These are phyloP conservation scores for Poicephalus meyeri DNA, from an alignment of 2,113 vertebrate species.

Conservation along the genomic window DNA sequence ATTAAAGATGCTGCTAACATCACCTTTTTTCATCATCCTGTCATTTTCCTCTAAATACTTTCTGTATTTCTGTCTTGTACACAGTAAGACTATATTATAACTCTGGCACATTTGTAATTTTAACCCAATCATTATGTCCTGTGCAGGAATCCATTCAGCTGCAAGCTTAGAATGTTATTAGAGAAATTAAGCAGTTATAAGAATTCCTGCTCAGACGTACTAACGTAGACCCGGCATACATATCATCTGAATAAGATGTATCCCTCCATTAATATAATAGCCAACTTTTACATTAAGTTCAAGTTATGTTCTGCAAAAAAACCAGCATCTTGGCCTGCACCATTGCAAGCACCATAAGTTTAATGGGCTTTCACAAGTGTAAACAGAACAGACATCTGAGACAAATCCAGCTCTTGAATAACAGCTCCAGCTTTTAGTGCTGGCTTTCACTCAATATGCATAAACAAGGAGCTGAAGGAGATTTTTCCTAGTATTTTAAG, in stretches of 20 bases:
- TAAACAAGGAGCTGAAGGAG: background rate
- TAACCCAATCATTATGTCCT: background rate
- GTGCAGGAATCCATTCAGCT: background rate
- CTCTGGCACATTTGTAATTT: background rate
- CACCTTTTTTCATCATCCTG: background rate
- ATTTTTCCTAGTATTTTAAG: background rate
- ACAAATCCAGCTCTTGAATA: conserved; percentile 7
- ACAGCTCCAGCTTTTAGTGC: background rate
- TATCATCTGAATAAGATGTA: background rate
- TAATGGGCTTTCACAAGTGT: background rate
- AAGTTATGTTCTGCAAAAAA: background rate
- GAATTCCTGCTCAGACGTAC: background rate
- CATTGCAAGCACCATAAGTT: background rate
- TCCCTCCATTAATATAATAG: background rate
- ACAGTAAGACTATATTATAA: background rate
- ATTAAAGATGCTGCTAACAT: background rate
- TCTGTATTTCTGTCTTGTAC: background rate
- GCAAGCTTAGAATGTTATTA: background rate
- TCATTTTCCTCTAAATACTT: background rate
- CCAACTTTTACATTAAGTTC: background rate
- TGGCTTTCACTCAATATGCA: conserved; percentile 24
- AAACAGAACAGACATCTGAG: conserved; percentile 14
- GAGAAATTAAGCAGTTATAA: background rate
- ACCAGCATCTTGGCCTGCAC: background rate
- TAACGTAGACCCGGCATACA: background rate